These are phyloP conservation scores for Muscicapa adusta DNA, from an alignment of 2,113 vertebrate species.

Conservation along the genomic window DNA sequence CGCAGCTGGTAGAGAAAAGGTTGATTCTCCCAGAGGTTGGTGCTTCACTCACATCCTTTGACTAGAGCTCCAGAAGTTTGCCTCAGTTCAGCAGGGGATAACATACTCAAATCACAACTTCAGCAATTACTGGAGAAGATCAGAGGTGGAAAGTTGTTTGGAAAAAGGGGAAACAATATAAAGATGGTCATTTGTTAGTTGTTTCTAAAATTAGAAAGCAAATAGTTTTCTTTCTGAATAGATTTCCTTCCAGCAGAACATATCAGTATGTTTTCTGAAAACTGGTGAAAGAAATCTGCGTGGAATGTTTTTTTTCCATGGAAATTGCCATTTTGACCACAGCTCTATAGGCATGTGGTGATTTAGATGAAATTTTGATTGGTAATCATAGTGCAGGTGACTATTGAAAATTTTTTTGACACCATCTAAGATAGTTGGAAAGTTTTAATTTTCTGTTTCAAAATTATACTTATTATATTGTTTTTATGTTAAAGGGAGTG, in stretches of 20 bases:
- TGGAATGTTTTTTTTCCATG: neutral
- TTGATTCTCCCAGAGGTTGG: neutral
- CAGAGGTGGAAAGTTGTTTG: neutral
- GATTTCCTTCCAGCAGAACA: neutral
- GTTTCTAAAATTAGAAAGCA: neutral
- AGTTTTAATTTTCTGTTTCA: neutral
- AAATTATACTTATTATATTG: neutral
- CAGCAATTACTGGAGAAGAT: neutral
- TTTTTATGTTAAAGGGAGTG: neutral
- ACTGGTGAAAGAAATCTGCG: neutral
- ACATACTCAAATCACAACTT: neutral
- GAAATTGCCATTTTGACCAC: neutral
- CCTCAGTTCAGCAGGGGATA: neutral
- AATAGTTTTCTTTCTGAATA: neutral
- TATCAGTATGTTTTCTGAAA: neutral
- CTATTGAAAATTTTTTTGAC: neutral
- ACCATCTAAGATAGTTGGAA: neutral
- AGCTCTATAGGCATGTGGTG: neutral
- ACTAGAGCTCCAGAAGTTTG: neutral
- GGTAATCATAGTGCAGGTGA: neutral
- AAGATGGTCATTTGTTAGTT: neutral
- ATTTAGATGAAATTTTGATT: neutral
- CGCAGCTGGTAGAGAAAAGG: neutral
- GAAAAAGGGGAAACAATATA: neutral
- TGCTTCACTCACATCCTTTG: constrained; percentile 2